Evolutionary conservation across 2,797 vertebrate genomes (phyloP).

Genomic region (Oophaga sylvatica): DNA sequence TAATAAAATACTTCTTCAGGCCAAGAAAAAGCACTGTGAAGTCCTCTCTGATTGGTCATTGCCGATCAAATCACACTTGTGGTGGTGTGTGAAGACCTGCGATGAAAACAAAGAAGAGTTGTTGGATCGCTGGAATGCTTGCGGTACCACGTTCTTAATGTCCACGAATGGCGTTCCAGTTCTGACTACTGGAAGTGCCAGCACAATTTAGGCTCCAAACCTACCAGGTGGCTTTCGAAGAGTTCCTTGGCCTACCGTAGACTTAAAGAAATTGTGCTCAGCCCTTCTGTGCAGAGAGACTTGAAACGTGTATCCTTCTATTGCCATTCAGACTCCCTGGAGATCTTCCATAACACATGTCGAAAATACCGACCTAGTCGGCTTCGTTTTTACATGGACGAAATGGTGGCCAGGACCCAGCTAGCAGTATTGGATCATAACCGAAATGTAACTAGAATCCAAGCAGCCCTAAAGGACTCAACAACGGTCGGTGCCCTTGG

Average conservation of each 20-base stretch:
- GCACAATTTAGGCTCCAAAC: not conserved
- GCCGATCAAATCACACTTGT: not conserved
- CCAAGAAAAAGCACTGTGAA: constrained; percentile 11
- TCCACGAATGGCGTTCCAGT: not conserved
- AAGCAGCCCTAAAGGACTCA: not conserved
- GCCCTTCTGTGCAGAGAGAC: not conserved
- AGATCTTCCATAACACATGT: not conserved
- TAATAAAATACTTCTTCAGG: constrained; percentile 1
- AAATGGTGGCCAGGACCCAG: constrained; percentile 8
- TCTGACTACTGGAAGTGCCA: constrained; percentile 23
- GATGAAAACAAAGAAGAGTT: not conserved
- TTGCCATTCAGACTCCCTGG: not conserved
- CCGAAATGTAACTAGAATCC: not conserved
- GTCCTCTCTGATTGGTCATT: not conserved
- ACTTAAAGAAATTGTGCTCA: not conserved
- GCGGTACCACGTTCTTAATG: constrained; percentile 1
- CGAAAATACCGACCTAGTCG: not conserved
- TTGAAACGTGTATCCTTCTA: not conserved
- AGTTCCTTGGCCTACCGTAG: not conserved
- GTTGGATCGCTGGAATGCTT: constrained; percentile 2
- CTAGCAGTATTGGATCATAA: constrained; percentile 10
- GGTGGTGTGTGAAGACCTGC: constrained; percentile 12
- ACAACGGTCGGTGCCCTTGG: no score
- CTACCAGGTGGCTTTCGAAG: not conserved
- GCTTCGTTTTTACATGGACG: not conserved